Percentiles rank a stretch among this genome's conserved stretches.
Conservation (phyloP, 2,888 invertebrate species). For the Drosophila algonquin region DNA sequence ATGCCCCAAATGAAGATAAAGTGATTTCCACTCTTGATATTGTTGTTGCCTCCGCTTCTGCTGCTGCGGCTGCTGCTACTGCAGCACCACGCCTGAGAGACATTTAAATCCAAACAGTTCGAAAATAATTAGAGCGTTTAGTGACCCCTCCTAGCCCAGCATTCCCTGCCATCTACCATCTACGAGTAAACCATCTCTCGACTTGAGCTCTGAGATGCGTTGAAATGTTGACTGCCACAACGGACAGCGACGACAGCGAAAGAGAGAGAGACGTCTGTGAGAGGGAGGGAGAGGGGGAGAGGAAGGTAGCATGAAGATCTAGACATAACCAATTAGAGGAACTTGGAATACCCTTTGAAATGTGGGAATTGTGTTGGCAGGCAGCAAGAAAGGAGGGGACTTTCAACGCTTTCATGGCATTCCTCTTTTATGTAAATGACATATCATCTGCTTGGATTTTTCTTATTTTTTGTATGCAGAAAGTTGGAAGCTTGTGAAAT, state of each 20-base stretch:
- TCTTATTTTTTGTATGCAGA: neutral
- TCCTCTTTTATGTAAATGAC: neutral
- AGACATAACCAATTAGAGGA: constrained; percentile 14
- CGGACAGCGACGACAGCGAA: neutral
- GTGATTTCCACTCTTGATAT: constrained; percentile 54
- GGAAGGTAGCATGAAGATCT: constrained; percentile 1
- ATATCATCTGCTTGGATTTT: neutral
- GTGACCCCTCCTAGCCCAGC: constrained; percentile 27
- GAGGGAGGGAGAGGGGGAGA: neutral
- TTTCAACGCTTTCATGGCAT: neutral
- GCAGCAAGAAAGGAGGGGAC: neutral
- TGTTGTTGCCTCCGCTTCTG: neutral
- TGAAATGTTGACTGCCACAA: constrained; percentile 25
- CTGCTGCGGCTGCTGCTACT: constrained; percentile 4
- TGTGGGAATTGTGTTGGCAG: neutral
- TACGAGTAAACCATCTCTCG: constrained; percentile 12
- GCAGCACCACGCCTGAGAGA: constrained; percentile 49
- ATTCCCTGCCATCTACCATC: neutral
- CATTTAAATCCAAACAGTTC: constrained; percentile 76
- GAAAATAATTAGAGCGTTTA: constrained; percentile 80
- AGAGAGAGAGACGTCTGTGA: too few relatives aligned
- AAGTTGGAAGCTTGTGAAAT: neutral
- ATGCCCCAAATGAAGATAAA: constrained; percentile 77
- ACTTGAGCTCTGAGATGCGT: constrained; percentile 11
- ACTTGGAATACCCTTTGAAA: constrained; percentile 17